Evolutionary conservation across 1,140 invertebrate genomes (phyloP).

Genomic region (Orchesella cincta): DNA sequence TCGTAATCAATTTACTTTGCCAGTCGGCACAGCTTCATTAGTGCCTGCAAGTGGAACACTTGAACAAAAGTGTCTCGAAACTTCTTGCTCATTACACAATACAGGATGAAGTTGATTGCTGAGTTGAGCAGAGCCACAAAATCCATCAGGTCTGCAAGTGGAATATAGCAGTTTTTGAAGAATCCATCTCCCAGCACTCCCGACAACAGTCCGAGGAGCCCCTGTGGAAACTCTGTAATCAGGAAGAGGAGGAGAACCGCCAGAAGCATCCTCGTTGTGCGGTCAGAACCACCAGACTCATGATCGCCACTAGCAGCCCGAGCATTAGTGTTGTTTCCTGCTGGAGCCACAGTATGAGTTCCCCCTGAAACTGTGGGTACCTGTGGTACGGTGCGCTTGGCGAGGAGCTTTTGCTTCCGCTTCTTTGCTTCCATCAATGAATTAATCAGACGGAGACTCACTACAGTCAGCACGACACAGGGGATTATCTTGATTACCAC

Average conservation of each 20-base stretch:
- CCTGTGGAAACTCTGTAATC: slow-evolving; percentile 81
- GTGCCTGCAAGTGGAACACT: slow-evolving; percentile 57
- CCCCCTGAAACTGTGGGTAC: neutral
- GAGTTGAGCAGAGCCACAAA: slow-evolving; percentile 67
- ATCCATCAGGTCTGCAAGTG: slow-evolving; percentile 67
- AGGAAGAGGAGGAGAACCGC: slow-evolving; percentile 88
- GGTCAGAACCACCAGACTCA: slow-evolving; percentile 69
- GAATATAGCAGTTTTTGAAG: slow-evolving; percentile 71
- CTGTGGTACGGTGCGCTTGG: slow-evolving; percentile 30
- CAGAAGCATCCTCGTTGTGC: slow-evolving; percentile 90
- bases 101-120: slow-evolving; percentile 69
- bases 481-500: slow-evolving; percentile 83
- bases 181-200: slow-evolving; percentile 71
- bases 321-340: slow-evolving; percentile 12
- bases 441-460: slow-evolving; percentile 76
- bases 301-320: slow-evolving; percentile 55
- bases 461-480: slow-evolving; percentile 74
- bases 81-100: slow-evolving; percentile 82
- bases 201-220: slow-evolving; percentile 76
- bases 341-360: slow-evolving; percentile 25
- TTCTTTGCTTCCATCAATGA: slow-evolving; percentile 61
- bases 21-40: neutral
- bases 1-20: no score
- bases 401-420: slow-evolving; percentile 52
- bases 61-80: slow-evolving; percentile 85